Percentiles rank a stretch among this genome's conserved stretches.
phyloP scores from a whole-genome alignment of 2,797 vertebrate genomes.

The Sebastes iracundus region DNA sequence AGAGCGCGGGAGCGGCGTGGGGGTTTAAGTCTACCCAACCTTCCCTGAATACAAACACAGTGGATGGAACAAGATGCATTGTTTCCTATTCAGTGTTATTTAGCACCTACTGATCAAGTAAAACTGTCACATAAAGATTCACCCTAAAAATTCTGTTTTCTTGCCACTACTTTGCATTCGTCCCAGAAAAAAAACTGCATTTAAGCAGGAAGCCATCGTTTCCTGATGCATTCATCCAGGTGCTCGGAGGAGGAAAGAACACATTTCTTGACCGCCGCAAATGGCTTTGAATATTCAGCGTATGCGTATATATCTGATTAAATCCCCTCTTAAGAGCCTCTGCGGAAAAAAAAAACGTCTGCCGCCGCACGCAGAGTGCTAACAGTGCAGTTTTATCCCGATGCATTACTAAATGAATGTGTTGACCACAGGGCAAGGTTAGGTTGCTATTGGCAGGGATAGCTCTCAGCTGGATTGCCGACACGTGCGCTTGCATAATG shows the following conservation, averaged over 20 bases:
- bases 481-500: slow-evolving; percentile 78
- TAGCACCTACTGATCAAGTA: slow-evolving; percentile 24
- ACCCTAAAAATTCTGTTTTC: not conserved
- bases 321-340: slow-evolving; percentile 78
- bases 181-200: slow-evolving; percentile 37
- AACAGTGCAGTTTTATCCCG: slow-evolving; percentile 73
- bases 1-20: slow-evolving; percentile 43
- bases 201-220: slow-evolving; percentile 51
- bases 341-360: slow-evolving; percentile 36
- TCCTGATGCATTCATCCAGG: slow-evolving; percentile 64
- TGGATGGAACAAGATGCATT: slow-evolving; percentile 43
- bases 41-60: slow-evolving; percentile 41
- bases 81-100: slow-evolving; percentile 39
- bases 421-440: slow-evolving; percentile 77
- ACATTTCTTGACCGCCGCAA: slow-evolving; percentile 72
- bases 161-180: slow-evolving; percentile 10
- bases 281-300: slow-evolving; percentile 82
- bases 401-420: slow-evolving; percentile 79
- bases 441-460: slow-evolving; percentile 72
- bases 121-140: not conserved
- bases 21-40: slow-evolving; percentile 45
- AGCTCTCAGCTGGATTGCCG: slow-evolving; percentile 79
- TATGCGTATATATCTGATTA: slow-evolving; percentile 74
- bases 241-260: slow-evolving; percentile 56
- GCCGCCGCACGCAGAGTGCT: slow-evolving; percentile 68